These are phyloP conservation scores for Cyanistes caeruleus DNA, from an alignment of 2,113 vertebrate species.

Conservation along the genomic window DNA sequence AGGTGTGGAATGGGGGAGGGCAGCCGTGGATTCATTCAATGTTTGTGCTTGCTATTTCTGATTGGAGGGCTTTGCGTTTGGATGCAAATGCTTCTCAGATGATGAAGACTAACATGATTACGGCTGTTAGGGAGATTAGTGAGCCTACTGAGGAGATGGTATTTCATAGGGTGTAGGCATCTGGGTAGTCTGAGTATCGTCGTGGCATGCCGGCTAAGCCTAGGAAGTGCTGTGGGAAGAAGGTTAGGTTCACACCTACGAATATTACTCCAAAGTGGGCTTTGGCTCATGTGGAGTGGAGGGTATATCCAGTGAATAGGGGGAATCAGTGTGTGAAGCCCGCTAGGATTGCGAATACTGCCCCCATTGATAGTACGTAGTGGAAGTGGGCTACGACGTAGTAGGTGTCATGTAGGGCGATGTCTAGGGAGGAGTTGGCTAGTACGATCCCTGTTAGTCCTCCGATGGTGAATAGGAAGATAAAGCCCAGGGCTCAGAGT, in stretches of 20 bases:
- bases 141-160: background rate
- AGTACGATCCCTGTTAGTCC: accelerated
- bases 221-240: background rate
- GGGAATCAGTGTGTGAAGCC: background rate
- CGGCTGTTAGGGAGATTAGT: background rate
- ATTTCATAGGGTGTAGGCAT: background rate
- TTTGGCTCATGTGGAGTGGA: background rate
- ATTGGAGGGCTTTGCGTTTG: accelerated
- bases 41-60: background rate
- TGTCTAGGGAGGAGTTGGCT: background rate
- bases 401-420: background rate
- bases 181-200: background rate
- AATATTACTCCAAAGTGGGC: background rate
- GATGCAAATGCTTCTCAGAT: background rate
- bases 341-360: background rate
- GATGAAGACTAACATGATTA: accelerated
- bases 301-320: background rate
- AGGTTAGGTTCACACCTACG: background rate
- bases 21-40: background rate
- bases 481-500: background rate
- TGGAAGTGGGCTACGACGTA: background rate
- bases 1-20: background rate
- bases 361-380: background rate
- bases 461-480: background rate
- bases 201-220: background rate